phyloP scores from a whole-genome alignment of 1,140 invertebrate species.

The Drosophila orena region DNA sequence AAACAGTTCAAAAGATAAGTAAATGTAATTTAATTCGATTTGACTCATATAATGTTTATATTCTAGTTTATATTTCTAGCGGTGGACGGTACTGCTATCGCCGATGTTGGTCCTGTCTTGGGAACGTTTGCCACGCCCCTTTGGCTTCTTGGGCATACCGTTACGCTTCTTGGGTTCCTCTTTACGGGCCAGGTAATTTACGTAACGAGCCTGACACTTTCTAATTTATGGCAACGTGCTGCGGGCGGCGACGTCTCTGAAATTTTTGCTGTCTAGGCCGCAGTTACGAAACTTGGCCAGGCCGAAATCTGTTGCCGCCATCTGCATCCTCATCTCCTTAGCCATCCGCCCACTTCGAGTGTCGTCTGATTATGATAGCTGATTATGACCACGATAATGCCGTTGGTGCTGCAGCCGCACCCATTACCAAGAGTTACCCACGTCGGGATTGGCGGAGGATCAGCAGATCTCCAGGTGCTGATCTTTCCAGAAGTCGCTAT shows the following conservation, averaged over 20 bases:
- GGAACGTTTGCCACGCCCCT: neutral
- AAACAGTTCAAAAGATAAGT: too few relatives aligned
- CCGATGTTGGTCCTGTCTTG: slow-evolving; percentile 1
- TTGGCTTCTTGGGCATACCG: neutral
- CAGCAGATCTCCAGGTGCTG: slow-evolving; percentile 18
- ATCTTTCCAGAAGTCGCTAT: neutral
- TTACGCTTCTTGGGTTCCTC: slow-evolving; percentile 29
- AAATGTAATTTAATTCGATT: too few relatives aligned
- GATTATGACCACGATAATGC: slow-evolving; percentile 42
- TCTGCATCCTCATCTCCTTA: too few relatives aligned
- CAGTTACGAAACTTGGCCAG: neutral
- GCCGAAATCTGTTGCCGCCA: slow-evolving; percentile 6
- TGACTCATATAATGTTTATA: neutral
- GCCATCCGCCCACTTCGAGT: neutral
- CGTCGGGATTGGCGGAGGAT: slow-evolving; percentile 30
- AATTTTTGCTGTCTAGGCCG: slow-evolving; percentile 51
- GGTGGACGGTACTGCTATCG: slow-evolving; percentile 10
- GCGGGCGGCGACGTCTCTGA: slow-evolving; percentile 23
- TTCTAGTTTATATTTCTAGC: neutral
- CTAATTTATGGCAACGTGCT: slow-evolving; percentile 77
- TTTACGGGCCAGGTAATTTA: slow-evolving; percentile 83
- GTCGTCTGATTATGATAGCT: neutral
- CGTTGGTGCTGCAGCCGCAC: slow-evolving; percentile 3
- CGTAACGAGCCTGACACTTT: slow-evolving; percentile 84
- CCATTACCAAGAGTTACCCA: slow-evolving; percentile 40